Evolutionary conservation across 2,888 invertebrate species (phyloP).

Genomic region (Yponomeuta cagnagella): DNA sequence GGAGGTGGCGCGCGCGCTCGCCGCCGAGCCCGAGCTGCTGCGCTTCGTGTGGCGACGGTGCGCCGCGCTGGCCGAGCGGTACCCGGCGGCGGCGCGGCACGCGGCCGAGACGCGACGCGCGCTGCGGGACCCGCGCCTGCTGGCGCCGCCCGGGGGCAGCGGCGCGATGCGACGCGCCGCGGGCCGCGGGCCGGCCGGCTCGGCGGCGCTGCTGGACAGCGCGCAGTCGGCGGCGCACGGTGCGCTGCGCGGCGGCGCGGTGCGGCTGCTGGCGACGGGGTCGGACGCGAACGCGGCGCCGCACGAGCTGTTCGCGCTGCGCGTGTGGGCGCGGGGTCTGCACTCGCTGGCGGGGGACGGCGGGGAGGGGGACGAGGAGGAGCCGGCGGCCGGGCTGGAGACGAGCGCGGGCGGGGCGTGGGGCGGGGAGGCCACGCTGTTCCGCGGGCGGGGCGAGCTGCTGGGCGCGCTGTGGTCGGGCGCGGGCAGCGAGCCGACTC

Average conservation of each 20-base stretch:
- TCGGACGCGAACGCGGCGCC: slow-evolving; percentile 7
- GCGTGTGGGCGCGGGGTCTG: slow-evolving; percentile 21
- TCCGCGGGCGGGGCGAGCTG: slow-evolving; percentile 42
- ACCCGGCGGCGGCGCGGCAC: slow-evolving; percentile 14
- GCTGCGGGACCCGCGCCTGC: not conserved
- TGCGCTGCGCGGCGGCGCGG: slow-evolving; percentile 44
- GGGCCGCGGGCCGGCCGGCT: slow-evolving; percentile 28
- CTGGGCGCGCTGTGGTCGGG: slow-evolving; percentile 59
- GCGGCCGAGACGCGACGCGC: slow-evolving; percentile 11
- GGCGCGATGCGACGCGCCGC: slow-evolving; percentile 40
- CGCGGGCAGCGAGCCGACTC: slow-evolving; percentile 43
- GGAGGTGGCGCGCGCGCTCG: slow-evolving; percentile 6
- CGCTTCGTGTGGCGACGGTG: slow-evolving; percentile 33
- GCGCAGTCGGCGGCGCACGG: slow-evolving; percentile 45
- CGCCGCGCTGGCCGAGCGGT: slow-evolving; percentile 16
- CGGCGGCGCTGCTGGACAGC: slow-evolving; percentile 36
- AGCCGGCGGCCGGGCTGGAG: slow-evolving; percentile 23
- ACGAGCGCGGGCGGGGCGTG: slow-evolving; percentile 25
- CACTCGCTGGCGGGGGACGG: slow-evolving; percentile 18
- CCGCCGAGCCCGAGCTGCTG: slow-evolving; percentile 1
- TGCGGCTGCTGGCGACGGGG: slow-evolving; percentile 22
- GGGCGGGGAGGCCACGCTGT: slow-evolving; percentile 24
- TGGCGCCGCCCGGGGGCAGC: slow-evolving; percentile 28
- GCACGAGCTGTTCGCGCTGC: slow-evolving; percentile 14
- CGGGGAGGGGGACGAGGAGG: slow-evolving; percentile 16